Base-by-base conservation (phyloP, 2,888 invertebrate genomes). In the Lasiommata megera region DNA sequence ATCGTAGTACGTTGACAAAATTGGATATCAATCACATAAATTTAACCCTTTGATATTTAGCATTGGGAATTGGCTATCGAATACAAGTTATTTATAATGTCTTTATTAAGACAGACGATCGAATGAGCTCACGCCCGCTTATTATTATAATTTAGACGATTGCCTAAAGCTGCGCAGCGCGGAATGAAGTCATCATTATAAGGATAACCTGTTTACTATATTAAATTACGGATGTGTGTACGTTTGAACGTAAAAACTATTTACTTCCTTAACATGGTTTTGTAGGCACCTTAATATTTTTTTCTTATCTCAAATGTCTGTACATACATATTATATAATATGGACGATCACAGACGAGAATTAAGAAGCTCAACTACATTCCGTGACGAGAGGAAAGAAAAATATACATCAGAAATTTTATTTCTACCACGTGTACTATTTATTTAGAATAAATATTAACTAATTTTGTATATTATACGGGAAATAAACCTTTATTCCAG, bases 81-180 rank as follows among this genome's bases (percentile, higher is more conserved):
- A 75, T 80, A 84, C 86, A 82, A 84, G 82, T 88, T 87, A 88
- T 88, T 83, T 88, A 84, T 89, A 89, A 90, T 90, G 85, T 82
- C 90, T 90, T 88, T 88, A 90, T 90, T 87, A 88, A 88, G 84
- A 80, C 82, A 74, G 79, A 79, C 82, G 77, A 82, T 82, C 78
- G 80, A 70, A 71, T 74, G 79, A 80, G 79, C 82, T 85, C 86
- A 84, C 87, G 82, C 87, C 86, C 88, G 84, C 83, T 89, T 90
- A 89, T 90, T 90, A 89, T 88, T 84, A 84, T 90, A 89, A 90
- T 89, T 85, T 88, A 89, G 88, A 87, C 85, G 86, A 83, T 78
- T 88, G 87, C 88, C 88, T 78, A 85, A 86, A 89, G 88, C 84
- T 77, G 73, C 75, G 70, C 71, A 72, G 76, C 68, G 69, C 69